Conservation (phyloP, 2,797 vertebrate genomes). For the Pelodytes ibericus region DNA sequence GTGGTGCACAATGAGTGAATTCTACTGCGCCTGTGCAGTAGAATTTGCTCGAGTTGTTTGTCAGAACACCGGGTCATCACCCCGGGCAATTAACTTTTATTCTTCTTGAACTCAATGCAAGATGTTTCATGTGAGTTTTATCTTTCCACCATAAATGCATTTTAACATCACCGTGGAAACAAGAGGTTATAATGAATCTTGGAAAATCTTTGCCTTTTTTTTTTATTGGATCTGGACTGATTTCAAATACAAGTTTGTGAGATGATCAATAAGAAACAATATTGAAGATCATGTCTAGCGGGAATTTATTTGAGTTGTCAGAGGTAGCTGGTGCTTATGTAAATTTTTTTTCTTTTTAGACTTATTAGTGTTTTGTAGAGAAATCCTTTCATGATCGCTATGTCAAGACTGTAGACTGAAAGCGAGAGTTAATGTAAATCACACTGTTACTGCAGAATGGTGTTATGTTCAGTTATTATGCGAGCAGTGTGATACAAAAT, state of each 20-base stretch:
- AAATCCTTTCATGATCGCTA: too few relatives aligned
- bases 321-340: background rate
- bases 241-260: background rate
- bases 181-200: background rate
- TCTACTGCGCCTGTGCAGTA: too few relatives aligned
- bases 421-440: too few relatives aligned
- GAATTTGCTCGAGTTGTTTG: too few relatives aligned
- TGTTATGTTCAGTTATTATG: too few relatives aligned
- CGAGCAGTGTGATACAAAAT: too few relatives aligned
- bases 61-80: background rate
- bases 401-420: too few relatives aligned
- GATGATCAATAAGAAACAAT: slow-evolving; percentile 2
- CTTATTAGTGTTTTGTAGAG: too few relatives aligned
- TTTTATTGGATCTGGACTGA: slow-evolving; percentile 11
- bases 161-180: background rate
- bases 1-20: too few relatives aligned
- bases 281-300: background rate
- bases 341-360: too few relatives aligned
- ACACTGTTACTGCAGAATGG: too few relatives aligned
- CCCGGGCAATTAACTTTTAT: background rate
- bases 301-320: background rate
- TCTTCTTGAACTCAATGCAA: background rate
- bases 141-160: background rate
- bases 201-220: background rate
- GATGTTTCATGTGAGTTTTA: background rate